Base-by-base conservation (phyloP, 2,797 vertebrate species). In the Gymnoscopelus microlampas region DNA sequence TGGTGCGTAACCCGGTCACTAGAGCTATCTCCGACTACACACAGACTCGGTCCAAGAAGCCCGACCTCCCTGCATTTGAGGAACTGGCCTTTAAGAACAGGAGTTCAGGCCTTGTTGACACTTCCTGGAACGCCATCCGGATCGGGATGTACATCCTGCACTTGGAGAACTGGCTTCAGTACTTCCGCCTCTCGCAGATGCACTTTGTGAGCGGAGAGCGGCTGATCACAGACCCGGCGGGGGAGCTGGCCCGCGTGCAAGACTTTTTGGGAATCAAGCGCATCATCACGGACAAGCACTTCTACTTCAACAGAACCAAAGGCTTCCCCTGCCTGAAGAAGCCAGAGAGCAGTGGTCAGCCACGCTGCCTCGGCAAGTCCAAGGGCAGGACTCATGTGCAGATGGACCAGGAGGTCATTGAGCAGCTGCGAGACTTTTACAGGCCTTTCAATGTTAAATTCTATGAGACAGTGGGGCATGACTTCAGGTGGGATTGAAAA, bases 291-390 rank as follows among this genome's bases (percentile, higher is more conserved):
- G 97, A 98, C 90, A 97, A 97, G 87, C 97, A 99, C 92, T 99
- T 99, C 91, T 99, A 98, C 88, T 99, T 99, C 88, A 99, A 99
- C 89, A 95, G 98, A 90, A 99, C 98, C 3, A 99, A 99, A 93
- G 98, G 98, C 57, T 99, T 99, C 86, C 98, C 98, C 0, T 99
- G 98, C 88, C 89, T 99, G 84, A 97, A 96, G 78, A 97, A 96
- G 87, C 93, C 95, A 0, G 95, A 96, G 68, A 94, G 95, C 77
- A 96, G 95, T 68, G 88, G 96, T 62, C 93, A 92, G 76, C 97
- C 98, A 0, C 96, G 96, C 57, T 99, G 98, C 82, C 94, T 99
- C 48, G 98, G 98, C 63, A 99, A 99, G 85, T 98, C 97, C 7
- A 99, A 99, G 83, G 98, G 98, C 53, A 94, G 98, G 84, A 96